Evolutionary conservation across 1,140 invertebrate genomes (phyloP).

Genomic region (Sitobion miscanthi): DNA sequence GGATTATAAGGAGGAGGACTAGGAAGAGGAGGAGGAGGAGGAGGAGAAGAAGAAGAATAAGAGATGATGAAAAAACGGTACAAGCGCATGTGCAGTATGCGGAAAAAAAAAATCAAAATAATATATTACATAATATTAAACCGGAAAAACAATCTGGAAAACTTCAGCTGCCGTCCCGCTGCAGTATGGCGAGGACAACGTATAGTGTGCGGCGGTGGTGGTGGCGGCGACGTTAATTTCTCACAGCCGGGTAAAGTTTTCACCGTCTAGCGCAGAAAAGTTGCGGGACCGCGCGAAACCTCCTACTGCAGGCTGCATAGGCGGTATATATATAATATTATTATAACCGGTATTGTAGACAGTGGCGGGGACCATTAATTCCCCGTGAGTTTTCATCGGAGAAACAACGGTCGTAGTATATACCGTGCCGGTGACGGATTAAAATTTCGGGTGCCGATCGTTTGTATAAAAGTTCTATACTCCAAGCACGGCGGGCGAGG

Average conservation of each 20-base stretch:
- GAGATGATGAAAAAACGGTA: neutral
- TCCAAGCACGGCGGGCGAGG: neutral
- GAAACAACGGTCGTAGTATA: neutral
- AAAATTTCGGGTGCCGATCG: conserved; percentile 49
- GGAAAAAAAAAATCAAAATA: neutral
- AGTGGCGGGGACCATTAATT: conserved; percentile 15
- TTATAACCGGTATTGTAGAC: conserved; percentile 1
- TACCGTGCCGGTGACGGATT: conserved; percentile 31
- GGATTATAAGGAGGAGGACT: too few species aligned
- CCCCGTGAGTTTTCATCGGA: conserved; percentile 32
- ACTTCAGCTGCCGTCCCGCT: neutral
- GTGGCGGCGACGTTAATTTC: conserved; percentile 1
- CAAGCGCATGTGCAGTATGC: neutral
- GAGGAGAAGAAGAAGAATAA: neutral
- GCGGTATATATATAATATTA: neutral
- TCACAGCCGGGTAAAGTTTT: neutral
- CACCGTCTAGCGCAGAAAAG: conserved; percentile 11
- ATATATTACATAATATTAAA: neutral
- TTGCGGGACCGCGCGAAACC: neutral
- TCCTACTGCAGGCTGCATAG: neutral
- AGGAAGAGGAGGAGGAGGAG: too few species aligned
- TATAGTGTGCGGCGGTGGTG: neutral
- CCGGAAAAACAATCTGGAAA: neutral
- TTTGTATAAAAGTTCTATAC: conserved; percentile 39
- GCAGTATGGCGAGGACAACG: neutral